A percentile compares a stretch with the other conserved stretches of the same genome.
phyloP scores from a whole-genome alignment of 2,797 vertebrate species.

The Sebastes hubbsi region DNA sequence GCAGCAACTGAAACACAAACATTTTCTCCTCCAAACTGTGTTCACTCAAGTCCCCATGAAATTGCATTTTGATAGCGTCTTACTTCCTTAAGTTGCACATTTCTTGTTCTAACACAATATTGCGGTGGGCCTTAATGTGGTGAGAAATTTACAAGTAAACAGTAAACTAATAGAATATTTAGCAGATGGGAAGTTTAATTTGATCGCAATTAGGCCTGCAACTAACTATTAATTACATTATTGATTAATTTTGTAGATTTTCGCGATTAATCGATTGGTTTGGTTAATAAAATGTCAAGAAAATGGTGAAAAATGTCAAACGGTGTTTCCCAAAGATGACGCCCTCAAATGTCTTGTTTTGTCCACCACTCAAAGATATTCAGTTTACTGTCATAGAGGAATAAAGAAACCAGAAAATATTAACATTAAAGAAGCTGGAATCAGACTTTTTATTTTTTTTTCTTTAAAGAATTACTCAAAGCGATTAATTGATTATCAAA shows the following conservation, averaged over 20 bases:
- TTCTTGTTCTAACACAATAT: conserved; percentile 10
- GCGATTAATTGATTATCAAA: not conserved
- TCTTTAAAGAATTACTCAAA: not conserved
- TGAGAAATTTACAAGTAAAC: conserved; percentile 1
- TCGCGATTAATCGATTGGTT: too few relatives aligned
- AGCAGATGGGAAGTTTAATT: conserved; percentile 25
- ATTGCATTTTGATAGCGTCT: conserved; percentile 43
- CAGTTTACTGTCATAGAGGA: not conserved
- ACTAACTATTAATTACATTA: not conserved
- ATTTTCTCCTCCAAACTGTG: conserved; percentile 13
- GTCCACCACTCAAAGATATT: not conserved
- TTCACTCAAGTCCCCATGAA: conserved; percentile 28
- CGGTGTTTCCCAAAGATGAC: too few relatives aligned
- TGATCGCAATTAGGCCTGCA: not conserved
- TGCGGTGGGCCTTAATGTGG: not conserved
- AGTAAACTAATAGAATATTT: conserved; percentile 2
- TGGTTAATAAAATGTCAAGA: not conserved
- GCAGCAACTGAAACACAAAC: not conserved
- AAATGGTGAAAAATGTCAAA: not conserved
- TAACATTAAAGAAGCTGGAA: not conserved
- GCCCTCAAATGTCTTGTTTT: not conserved
- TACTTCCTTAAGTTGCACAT: conserved; percentile 2
- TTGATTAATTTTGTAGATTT: not conserved
- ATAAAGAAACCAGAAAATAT: not conserved
- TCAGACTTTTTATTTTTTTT: not conserved